phyloP scores from a whole-genome alignment of 2,797 vertebrate species.

The Bucorvus abyssinicus region DNA sequence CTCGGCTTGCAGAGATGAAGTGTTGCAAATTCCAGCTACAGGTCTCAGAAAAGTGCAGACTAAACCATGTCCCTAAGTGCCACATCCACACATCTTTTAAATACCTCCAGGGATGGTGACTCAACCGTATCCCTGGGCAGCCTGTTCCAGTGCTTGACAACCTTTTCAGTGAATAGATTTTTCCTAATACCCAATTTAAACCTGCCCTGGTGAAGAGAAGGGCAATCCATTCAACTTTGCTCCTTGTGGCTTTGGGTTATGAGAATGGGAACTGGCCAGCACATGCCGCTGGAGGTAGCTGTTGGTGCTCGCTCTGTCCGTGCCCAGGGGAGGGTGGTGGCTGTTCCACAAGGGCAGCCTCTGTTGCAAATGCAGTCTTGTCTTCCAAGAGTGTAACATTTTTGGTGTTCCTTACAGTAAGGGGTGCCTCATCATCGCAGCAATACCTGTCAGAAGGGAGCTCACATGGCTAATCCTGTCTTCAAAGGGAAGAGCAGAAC shows the following conservation, averaged over 20 bases:
- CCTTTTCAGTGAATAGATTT: neutral
- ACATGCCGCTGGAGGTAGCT: neutral
- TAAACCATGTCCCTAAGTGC: neutral
- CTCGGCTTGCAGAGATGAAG: neutral
- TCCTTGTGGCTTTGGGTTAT: neutral
- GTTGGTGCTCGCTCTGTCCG: fast-evolving
- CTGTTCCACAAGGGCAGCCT: neutral
- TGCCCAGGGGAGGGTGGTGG: neutral
- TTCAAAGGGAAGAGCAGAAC: neutral
- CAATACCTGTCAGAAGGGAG: neutral
- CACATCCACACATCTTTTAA: neutral
- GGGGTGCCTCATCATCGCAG: neutral
- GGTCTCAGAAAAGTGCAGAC: neutral
- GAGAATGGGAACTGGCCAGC: neutral
- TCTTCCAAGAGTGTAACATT: neutral
- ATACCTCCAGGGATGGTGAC: neutral
- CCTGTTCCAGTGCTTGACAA: neutral
- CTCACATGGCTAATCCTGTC: neutral
- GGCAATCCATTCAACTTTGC: neutral
- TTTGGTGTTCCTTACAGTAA: neutral
- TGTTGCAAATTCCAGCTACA: neutral
- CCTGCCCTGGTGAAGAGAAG: neutral
- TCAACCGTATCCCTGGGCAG: neutral
- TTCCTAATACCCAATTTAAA: neutral
- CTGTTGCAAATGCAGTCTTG: neutral